Conservation (phyloP, 2,113 vertebrate species). For the Otocyon megalotis region DNA sequence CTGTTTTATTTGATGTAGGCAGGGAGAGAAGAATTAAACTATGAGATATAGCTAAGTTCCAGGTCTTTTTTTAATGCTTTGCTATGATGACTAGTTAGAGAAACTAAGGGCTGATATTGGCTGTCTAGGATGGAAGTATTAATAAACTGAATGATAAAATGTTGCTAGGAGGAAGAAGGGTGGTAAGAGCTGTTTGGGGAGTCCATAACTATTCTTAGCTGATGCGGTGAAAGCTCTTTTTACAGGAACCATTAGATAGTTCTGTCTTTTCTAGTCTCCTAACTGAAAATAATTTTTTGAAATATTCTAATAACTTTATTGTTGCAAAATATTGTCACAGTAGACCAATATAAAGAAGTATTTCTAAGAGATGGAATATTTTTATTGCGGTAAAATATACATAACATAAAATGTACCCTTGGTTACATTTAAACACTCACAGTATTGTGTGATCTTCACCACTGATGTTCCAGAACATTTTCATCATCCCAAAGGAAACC, state of each 20-base stretch:
- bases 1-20: background rate
- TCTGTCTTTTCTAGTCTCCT: conserved; percentile 22
- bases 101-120: conserved; percentile 28
- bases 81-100: background rate
- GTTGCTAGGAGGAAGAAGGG: background rate
- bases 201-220: background rate
- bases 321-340: conserved; percentile 34
- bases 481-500: conserved; percentile 35
- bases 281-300: conserved; percentile 50
- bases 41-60: background rate
- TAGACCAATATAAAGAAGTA: conserved; percentile 5
- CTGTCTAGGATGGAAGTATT: background rate
- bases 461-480: conserved; percentile 6
- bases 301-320: conserved; percentile 15
- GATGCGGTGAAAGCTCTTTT: background rate
- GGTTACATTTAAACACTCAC: background rate
- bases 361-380: background rate
- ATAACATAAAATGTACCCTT: conserved; percentile 21
- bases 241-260: background rate
- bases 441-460: background rate
- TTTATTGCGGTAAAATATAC: conserved; percentile 45
- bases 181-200: background rate
- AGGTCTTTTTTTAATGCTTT: background rate
- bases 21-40: background rate
- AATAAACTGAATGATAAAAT: conserved; percentile 38